A percentile compares a stretch with the other conserved stretches of the same genome.
Conservation (phyloP, 2,888 invertebrate genomes). For the Thumatha senex region DNA sequence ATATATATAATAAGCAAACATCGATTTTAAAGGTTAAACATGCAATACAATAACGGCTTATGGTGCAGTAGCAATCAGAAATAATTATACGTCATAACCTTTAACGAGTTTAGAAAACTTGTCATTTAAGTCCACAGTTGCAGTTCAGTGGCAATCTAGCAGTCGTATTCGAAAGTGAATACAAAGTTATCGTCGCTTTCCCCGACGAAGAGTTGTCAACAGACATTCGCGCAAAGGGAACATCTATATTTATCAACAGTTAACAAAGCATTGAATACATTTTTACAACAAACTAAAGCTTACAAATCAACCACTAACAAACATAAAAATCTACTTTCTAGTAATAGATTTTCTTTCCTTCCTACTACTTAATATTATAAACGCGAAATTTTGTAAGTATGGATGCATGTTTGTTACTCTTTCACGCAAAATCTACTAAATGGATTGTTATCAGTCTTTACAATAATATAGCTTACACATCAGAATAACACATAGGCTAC, state of each 20-base stretch:
- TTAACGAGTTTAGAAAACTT: slow-evolving; percentile 18
- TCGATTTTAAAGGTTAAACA: slow-evolving; percentile 27
- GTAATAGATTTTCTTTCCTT: slow-evolving; percentile 26
- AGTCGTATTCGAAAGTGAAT: slow-evolving; percentile 47
- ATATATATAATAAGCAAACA: slow-evolving; percentile 24
- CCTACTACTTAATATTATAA: too few species aligned
- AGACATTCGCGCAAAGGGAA: slow-evolving; percentile 34
- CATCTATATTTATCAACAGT: slow-evolving; percentile 35
- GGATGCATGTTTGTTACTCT: too few species aligned
- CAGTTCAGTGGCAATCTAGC: slow-evolving; percentile 32
- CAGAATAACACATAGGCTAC: too few species aligned
- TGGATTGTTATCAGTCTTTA: too few species aligned
- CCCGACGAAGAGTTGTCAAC: slow-evolving; percentile 27
- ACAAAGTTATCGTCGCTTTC: slow-evolving; percentile 45
- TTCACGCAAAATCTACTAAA: too few species aligned
- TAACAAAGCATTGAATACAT: slow-evolving; percentile 28
- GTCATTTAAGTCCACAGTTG: slow-evolving; percentile 17
- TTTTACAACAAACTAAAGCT: slow-evolving; percentile 27
- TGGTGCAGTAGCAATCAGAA: slow-evolving; percentile 12
- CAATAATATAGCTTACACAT: too few species aligned
- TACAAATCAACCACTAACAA: slow-evolving; percentile 26
- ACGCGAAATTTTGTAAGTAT: too few species aligned
- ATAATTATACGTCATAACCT: slow-evolving; percentile 17
- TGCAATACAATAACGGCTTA: slow-evolving; percentile 11
- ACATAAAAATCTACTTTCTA: slow-evolving; percentile 32